These are phyloP conservation scores for Chamaea fasciata DNA, from an alignment of 2,113 vertebrate species.

Conservation along the genomic window DNA sequence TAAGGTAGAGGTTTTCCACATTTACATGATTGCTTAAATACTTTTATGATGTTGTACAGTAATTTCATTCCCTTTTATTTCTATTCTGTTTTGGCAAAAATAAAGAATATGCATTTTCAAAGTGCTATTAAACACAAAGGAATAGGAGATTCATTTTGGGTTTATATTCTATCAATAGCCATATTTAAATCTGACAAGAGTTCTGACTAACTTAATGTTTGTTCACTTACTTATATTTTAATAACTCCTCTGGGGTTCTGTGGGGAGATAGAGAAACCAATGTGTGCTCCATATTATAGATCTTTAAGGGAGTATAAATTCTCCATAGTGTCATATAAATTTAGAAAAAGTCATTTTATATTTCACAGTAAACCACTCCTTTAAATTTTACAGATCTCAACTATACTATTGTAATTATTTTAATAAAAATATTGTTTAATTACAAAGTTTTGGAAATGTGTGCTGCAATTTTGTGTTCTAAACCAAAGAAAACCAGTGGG, in stretches of 20 bases:
- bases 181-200: background rate
- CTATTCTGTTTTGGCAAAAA: background rate
- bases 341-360: background rate
- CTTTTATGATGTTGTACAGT: background rate
- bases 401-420: background rate
- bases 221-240: background rate
- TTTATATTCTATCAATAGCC: background rate
- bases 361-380: background rate
- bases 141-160: background rate
- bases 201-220: background rate
- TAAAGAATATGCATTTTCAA: background rate
- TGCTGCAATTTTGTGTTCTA: background rate
- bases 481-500: background rate
- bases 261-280: background rate
- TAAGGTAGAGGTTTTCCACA: background rate
- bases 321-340: background rate
- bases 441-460: background rate
- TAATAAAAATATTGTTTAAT: background rate
- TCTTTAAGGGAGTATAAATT: background rate
- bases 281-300: background rate
- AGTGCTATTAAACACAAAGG: background rate
- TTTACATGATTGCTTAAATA: background rate
- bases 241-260: background rate
- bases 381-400: background rate
- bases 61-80: slow-evolving; percentile 8